Evolutionary conservation across 2,888 invertebrate species (phyloP), one percentile per base, ranked within the genome.

Genomic region (Omphaloscelis lunosa): DNA sequence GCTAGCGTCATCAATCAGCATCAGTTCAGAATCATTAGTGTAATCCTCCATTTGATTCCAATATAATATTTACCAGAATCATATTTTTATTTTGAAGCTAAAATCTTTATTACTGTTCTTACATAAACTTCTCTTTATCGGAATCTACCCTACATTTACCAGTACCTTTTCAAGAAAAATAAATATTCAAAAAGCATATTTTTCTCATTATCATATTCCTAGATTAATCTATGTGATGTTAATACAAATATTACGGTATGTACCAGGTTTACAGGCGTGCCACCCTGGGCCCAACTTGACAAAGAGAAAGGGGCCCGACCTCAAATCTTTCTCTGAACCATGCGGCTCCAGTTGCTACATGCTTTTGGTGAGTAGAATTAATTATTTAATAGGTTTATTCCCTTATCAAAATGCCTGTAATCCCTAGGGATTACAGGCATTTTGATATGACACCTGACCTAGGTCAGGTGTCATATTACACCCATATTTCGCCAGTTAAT

Each of bases 221-320:
- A 39, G 1, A 7, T 27, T 2, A 20, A 45, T 27, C 7, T 20
- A 27, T 0, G 17, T 84, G 29, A 45, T 62, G 0, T 20, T 72
- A 39, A 76, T 12, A 62, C 8, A 20, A 7, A 45, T 63, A 7
- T 75, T 6, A 39, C 15, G 48, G 61, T 56, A 27, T 27, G 34
- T 34, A 23, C 4, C 89, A 99, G 99, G 98, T 90, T 97, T 98
- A 82, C 98, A 98, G 97, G 98, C 98, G 51, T 98, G 99, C 91
- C 99, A 99, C 95, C 99, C 99, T 0, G 98, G 98, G 48, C 99
- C 99, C 4, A 99, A 99, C 96, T 97, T 99, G 89, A 97, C 98
- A 89, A 99, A 98, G 93, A 97, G 99, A 71, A 98, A 98, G 92
- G 98, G 98, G 39, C 99, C 99, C 0, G 99, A 99, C 92, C 96